These are phyloP conservation scores for Dipodomys merriami DNA, from an alignment of 2,113 vertebrate genomes.

Conservation along the genomic window DNA sequence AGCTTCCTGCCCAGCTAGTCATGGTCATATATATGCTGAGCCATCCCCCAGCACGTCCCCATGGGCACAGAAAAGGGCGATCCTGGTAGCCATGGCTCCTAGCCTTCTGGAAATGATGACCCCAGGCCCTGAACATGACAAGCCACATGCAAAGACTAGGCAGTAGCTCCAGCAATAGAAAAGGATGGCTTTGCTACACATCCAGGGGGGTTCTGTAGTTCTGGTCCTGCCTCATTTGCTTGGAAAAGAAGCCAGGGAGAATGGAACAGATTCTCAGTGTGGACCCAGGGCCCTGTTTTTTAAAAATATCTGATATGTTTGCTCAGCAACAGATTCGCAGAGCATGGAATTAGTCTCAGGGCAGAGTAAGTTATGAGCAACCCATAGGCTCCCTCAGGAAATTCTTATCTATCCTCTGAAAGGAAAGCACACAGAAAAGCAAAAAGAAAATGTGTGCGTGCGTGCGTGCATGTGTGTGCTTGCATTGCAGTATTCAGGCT, in stretches of 20 bases:
- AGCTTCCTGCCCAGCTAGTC: neutral
- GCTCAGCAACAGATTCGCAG: neutral
- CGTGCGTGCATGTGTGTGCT: no score
- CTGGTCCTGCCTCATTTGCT: neutral
- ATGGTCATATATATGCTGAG: fast-evolving
- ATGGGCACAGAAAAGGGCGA: neutral
- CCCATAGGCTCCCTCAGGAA: neutral
- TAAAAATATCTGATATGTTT: neutral
- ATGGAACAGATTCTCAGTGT: neutral
- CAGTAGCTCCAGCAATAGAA: neutral
- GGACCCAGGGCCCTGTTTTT: neutral
- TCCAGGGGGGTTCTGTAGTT: neutral
- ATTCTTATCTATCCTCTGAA: neutral
- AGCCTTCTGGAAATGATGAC: neutral
- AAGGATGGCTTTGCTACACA: neutral
- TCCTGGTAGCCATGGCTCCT: neutral
- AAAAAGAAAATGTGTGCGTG: neutral
- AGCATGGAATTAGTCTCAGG: neutral
- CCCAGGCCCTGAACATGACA: neutral
- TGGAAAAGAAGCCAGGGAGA: neutral
- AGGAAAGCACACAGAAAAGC: neutral
- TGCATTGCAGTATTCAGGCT: no score
- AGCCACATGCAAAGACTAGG: neutral
- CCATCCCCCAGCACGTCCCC: fast-evolving
- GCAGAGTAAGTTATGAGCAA: fast-evolving